Conservation (phyloP, 2,888 invertebrate genomes). For the Eupithecia centaureata region DNA sequence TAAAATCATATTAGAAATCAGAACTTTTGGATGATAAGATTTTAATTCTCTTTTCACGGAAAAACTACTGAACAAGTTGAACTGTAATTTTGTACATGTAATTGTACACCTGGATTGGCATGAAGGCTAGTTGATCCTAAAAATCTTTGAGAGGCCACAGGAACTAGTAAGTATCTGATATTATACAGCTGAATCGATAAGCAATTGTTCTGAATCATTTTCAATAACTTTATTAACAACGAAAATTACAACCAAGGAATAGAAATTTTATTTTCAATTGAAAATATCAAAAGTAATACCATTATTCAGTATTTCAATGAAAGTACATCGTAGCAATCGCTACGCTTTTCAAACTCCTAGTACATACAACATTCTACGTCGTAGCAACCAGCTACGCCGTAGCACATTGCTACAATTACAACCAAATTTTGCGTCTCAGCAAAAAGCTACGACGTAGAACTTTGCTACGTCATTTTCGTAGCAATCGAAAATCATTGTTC, state of each 20-base stretch:
- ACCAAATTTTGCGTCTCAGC: not conserved
- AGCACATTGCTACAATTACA: not conserved
- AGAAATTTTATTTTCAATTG: too few species aligned
- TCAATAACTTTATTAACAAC: too few species aligned
- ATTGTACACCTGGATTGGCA: too few species aligned
- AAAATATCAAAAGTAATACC: not conserved
- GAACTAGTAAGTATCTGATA: too few species aligned
- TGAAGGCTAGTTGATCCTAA: too few species aligned
- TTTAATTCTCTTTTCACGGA: too few species aligned
- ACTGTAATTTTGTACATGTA: too few species aligned
- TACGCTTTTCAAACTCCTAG: not conserved
- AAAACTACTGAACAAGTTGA: too few species aligned
- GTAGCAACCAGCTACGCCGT: slow-evolving; percentile 17
- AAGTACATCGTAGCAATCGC: slow-evolving; percentile 15
- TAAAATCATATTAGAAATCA: too few species aligned
- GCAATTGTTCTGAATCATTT: not conserved
- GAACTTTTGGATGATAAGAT: too few species aligned
- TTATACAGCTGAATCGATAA: not conserved
- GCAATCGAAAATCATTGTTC: not conserved
- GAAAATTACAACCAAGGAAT: too few species aligned
- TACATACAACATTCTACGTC: not conserved
- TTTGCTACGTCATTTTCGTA: slow-evolving; percentile 1
- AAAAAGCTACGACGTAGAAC: not conserved
- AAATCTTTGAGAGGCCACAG: too few species aligned
- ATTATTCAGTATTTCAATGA: not conserved